Conservation (phyloP, 2,888 invertebrate genomes). For the Hymenopus coronatus region DNA sequence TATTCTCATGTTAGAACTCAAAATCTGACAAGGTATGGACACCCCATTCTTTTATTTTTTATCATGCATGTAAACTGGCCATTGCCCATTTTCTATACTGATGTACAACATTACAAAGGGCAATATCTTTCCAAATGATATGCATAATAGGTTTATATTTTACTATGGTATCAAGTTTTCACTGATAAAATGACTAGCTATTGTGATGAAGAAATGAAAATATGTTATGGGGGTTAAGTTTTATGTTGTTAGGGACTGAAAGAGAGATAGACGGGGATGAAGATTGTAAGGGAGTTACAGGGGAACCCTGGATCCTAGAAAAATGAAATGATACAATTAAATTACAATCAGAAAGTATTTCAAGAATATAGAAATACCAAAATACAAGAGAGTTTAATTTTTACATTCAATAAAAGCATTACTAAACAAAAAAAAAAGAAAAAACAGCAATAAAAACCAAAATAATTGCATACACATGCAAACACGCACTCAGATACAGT, state of each 20-base stretch:
- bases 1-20: not conserved
- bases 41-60: not conserved
- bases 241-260: conserved; percentile 13
- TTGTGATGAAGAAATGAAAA: conserved; percentile 32
- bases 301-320: conserved; percentile 27
- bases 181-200: conserved; percentile 11
- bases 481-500: not conserved
- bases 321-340: conserved; percentile 9
- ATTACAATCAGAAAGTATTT: not conserved
- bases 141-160: not conserved
- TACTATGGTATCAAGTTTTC: not conserved
- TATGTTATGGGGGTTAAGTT: conserved; percentile 30
- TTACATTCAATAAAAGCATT: not conserved
- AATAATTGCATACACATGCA: not conserved
- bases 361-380: not conserved
- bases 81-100: not conserved
- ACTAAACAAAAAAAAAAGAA: not conserved
- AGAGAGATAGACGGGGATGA: conserved; percentile 11
- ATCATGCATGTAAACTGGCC: not conserved
- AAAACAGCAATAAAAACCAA: not conserved
- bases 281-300: not conserved
- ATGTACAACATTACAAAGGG: not conserved
- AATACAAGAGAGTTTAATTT: not conserved
- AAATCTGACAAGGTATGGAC: not conserved
- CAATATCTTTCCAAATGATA: not conserved